Conservation (phyloP, 2,113 vertebrate genomes). For the Athene cunicularia region DNA sequence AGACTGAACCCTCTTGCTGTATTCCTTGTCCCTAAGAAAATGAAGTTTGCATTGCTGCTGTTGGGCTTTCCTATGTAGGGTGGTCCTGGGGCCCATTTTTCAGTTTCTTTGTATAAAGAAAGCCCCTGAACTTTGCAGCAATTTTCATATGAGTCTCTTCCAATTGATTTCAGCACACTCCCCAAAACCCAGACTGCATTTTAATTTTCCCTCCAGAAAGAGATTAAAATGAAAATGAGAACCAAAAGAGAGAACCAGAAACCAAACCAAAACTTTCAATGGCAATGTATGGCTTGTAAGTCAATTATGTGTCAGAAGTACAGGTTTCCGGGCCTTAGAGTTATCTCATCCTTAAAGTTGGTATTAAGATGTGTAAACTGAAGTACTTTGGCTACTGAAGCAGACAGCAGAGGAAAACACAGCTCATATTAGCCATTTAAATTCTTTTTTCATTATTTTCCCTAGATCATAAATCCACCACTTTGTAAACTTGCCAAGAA, state of each 20-base stretch:
- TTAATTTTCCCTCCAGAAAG: not conserved
- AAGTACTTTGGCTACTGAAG: not conserved
- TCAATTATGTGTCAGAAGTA: not conserved
- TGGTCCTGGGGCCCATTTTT: not conserved
- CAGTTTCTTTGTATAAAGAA: not conserved
- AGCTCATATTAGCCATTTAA: not conserved
- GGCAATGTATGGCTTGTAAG: not conserved
- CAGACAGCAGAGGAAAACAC: not conserved
- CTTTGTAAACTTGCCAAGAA: not conserved
- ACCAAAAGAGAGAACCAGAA: not conserved
- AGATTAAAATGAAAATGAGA: conserved; percentile 11
- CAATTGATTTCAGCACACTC: not conserved
- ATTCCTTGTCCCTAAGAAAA: not conserved
- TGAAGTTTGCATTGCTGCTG: not conserved
- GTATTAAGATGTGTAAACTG: not conserved
- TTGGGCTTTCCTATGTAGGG: not conserved
- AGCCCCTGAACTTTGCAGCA: not conserved
- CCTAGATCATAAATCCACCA: not conserved
- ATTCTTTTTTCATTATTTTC: conserved; percentile 4
- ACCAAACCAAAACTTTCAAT: not conserved
- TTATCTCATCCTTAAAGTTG: not conserved
- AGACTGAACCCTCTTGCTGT: conserved; percentile 13
- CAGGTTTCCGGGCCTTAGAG: not conserved
- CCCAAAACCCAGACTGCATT: not conserved
- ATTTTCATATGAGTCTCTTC: not conserved